These are phyloP conservation scores for Chaitophorus viminalis DNA, from an alignment of 2,888 invertebrate species.

Conservation along the genomic window DNA sequence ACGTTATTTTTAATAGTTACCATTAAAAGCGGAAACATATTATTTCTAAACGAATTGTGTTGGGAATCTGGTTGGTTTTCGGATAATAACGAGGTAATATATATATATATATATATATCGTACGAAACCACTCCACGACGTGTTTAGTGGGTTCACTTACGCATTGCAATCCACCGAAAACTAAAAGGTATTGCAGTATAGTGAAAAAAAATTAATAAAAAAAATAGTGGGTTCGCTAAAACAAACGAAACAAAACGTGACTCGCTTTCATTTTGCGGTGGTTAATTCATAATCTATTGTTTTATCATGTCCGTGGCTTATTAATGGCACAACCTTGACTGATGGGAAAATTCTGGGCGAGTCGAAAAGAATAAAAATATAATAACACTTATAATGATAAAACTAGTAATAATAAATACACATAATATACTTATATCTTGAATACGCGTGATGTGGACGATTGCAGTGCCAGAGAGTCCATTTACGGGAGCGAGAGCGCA, in stretches of 20 bases:
- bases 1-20: background rate
- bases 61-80: conserved; percentile 10
- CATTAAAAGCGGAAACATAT: background rate
- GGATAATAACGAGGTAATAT: background rate
- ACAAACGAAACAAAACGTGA: conserved; percentile 56
- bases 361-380: conserved; percentile 7
- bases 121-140: background rate
- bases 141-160: background rate
- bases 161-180: background rate
- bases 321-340: conserved; percentile 37
- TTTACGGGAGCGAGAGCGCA: conserved; percentile 36
- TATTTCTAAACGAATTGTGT: background rate
- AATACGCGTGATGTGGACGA: background rate
- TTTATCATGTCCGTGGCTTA: conserved; percentile 55
- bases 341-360: conserved; percentile 40
- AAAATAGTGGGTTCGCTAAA: conserved; percentile 31
- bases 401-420: background rate
- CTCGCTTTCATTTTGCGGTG: conserved; percentile 51
- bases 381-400: too few species aligned
- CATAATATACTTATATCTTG: background rate
- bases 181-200: conserved; percentile 27
- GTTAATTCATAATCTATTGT: conserved; percentile 55
- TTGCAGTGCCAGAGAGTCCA: background rate
- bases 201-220: background rate
- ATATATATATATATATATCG: background rate